Conservation (phyloP, 2,797 vertebrate species). For the Staurois parvus region DNA sequence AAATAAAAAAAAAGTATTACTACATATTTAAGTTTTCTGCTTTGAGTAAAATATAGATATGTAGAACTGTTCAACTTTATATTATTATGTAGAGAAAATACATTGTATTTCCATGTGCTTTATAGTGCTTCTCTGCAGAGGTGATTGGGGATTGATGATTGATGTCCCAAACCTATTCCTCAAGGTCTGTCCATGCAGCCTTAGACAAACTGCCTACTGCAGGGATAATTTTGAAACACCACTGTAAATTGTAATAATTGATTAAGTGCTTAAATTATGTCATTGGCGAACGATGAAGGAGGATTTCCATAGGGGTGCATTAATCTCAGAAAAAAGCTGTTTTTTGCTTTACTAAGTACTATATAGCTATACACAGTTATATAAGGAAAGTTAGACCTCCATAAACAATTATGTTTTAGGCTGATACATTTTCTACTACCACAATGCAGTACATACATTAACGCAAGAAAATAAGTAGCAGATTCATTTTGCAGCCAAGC, state of each 20-base stretch:
- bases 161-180: constrained; percentile 29
- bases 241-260: constrained; percentile 48
- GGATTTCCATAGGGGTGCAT: constrained; percentile 43
- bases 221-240: constrained; percentile 31
- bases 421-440: too few species aligned
- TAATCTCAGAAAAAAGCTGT: constrained; percentile 18
- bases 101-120: background rate
- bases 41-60: background rate
- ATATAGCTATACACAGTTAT: background rate
- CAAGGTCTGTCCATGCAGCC: constrained; percentile 35
- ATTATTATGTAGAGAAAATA: background rate
- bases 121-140: background rate
- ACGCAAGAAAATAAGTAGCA: too few species aligned
- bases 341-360: constrained; percentile 24
- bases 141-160: constrained; percentile 28
- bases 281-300: constrained; percentile 32
- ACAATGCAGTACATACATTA: too few species aligned
- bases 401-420: background rate
- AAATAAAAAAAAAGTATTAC: too few species aligned
- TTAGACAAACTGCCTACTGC: constrained; percentile 29
- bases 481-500: too few species aligned
- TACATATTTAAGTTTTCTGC: too few species aligned
- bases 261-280: constrained; percentile 49
- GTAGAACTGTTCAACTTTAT: background rate
- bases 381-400: background rate